Conservation (phyloP, 2,113 vertebrate species). For the Loxodonta africana region DNA sequence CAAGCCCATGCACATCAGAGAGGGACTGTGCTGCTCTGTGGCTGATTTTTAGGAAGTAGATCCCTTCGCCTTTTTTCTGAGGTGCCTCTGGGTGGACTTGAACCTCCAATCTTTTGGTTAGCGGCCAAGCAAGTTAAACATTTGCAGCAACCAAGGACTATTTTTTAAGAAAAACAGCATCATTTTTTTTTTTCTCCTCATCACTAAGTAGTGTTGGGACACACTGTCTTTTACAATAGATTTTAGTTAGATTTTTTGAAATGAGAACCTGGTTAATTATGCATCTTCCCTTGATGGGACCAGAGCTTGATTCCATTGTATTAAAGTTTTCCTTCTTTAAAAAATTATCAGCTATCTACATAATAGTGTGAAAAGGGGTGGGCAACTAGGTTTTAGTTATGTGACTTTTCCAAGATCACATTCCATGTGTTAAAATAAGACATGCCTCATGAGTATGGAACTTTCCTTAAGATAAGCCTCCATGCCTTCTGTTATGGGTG, state of each 20-base stretch:
- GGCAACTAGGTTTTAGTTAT: not conserved
- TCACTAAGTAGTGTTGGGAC: not conserved
- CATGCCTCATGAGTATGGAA: not conserved
- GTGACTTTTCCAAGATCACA: not conserved
- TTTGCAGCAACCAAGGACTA: not conserved
- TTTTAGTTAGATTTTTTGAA: not conserved
- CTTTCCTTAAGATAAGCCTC: not conserved
- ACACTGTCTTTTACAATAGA: not conserved
- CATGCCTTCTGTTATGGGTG: not conserved
- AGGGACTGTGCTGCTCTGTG: too few relatives aligned
- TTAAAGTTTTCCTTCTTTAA: not conserved
- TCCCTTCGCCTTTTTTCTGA: too few relatives aligned
- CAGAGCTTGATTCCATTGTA: not conserved
- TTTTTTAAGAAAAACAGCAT: not conserved
- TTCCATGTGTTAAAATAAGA: not conserved
- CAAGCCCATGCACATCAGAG: too few relatives aligned
- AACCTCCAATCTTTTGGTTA: too few relatives aligned
- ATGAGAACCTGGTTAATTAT: not conserved
- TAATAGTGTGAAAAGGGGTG: not conserved
- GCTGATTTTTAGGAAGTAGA: too few relatives aligned
- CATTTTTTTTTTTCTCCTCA: not conserved
- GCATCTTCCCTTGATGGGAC: not conserved
- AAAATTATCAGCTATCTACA: not conserved
- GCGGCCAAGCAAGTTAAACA: not conserved
- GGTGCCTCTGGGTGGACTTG: too few relatives aligned